Evolutionary conservation across 1,140 invertebrate species (phyloP), one percentile per base, ranked within the genome.

Genomic region (Achatina immaculata): DNA sequence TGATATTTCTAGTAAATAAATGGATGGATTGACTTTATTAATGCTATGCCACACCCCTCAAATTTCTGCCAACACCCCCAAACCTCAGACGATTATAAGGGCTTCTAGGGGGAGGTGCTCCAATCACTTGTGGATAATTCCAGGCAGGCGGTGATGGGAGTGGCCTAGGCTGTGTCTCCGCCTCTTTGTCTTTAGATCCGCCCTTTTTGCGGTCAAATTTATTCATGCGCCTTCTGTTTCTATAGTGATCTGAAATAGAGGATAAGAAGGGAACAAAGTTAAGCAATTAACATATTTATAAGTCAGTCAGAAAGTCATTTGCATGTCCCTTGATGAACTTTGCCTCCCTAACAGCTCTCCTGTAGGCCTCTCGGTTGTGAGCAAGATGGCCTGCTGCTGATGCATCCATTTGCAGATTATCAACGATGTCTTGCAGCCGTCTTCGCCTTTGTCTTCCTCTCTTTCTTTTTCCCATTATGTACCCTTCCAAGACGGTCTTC

Each of bases 41-140:
- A 1, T 45, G 34, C 68, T 3, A 40, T 42, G 42, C 42, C 42
- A 42, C 72, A 74, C 74, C 74, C 34, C 34, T 62, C 24, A 62
- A 4, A 51, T 36, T 58, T 62, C 74, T 76, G 34, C 34, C 51
- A 28, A 58, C 74, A 45, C 48, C 74, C 34, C 51, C 74, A 58
- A 76, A 58, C 34, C 40, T 55, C 14, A 76, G 51, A n/a, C 74
- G 45, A 62, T 76, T 58, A 51, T 76, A 76, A 40, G 74, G 74
- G 36, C 74, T 76, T 62, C 55, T 76, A 45, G 48, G 55, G 45
- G 51, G 34, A n/a, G 45, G 74, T 76, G 55, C 38, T 38, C 48
- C 51, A 38, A 40, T 62, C 31, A 24, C 73, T 24, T 51, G 34
- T 21, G 73, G 73, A 40, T 75, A 75, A 21, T 14, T 75, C 73